Percentiles rank a stretch among this genome's conserved stretches.
These are phyloP conservation scores for Gambusia holbrooki DNA, from an alignment of 2,113 vertebrate genomes.

Conservation along the genomic window DNA sequence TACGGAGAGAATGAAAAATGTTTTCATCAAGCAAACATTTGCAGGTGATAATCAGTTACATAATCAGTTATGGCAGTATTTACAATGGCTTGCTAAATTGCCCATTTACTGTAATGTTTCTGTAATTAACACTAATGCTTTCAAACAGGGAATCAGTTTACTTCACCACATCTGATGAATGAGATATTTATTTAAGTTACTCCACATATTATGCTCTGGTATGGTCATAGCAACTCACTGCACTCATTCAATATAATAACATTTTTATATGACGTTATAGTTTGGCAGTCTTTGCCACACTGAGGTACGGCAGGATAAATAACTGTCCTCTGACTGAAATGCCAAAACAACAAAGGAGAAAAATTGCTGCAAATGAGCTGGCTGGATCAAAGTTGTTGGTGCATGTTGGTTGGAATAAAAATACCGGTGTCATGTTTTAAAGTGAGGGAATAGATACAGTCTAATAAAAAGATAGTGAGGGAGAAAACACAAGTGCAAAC, in stretches of 20 bases:
- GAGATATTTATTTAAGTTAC: not conserved
- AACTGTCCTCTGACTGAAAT: slow-evolving; percentile 47
- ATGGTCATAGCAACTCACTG: not conserved
- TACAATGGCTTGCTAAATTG: slow-evolving; percentile 7
- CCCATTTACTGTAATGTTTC: slow-evolving; percentile 10
- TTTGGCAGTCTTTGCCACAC: slow-evolving; percentile 17
- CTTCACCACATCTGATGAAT: not conserved
- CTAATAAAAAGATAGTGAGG: slow-evolving; percentile 28
- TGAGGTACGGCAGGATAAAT: slow-evolving; percentile 20
- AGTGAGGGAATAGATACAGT: slow-evolving; percentile 30
- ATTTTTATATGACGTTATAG: slow-evolving; percentile 16
- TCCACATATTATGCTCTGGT: not conserved
- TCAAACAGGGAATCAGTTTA: slow-evolving; percentile 7
- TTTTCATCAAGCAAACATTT: slow-evolving; percentile 17
- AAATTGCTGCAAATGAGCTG: slow-evolving; percentile 58
- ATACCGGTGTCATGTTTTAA: slow-evolving; percentile 38
- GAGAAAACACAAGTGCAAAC: slow-evolving; percentile 7
- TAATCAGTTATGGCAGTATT: slow-evolving; percentile 27
- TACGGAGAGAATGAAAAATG: not conserved
- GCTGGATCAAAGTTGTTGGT: slow-evolving; percentile 52
- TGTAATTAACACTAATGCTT: not conserved
- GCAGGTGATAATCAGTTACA: slow-evolving; percentile 7
- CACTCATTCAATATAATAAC: not conserved
- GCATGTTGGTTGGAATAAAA: slow-evolving; percentile 49
- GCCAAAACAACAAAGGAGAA: slow-evolving; percentile 58